These are phyloP conservation scores for Pasiphila rectangulata DNA, from an alignment of 2,888 invertebrate species.

Conservation along the genomic window DNA sequence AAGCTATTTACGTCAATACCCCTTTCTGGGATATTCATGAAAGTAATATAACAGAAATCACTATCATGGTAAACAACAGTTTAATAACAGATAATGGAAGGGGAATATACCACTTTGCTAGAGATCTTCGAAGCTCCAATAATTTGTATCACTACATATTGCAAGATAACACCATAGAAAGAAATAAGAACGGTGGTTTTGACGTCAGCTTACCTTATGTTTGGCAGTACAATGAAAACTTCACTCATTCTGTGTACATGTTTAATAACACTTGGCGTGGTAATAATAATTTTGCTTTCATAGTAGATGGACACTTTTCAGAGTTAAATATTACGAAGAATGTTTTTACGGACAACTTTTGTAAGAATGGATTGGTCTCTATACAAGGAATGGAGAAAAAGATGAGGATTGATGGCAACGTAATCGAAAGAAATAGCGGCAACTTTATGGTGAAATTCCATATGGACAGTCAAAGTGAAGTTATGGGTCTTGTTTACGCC, in stretches of 20 bases:
- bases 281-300: conserved; percentile 91
- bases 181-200: conserved; percentile 93
- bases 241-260: conserved; percentile 93
- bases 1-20: conserved; percentile 90
- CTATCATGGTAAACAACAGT: conserved; percentile 92
- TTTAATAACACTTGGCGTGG: conserved; percentile 92
- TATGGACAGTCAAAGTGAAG: conserved; percentile 96
- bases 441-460: conserved; percentile 92
- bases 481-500: conserved; percentile 91
- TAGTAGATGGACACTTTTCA: conserved; percentile 96
- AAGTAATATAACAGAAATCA: conserved; percentile 94
- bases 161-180: conserved; percentile 91
- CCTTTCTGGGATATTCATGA: conserved; percentile 92
- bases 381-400: conserved; percentile 98
- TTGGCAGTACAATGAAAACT: conserved; percentile 97
- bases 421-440: conserved; percentile 89
- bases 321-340: conserved; percentile 93
- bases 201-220: conserved; percentile 95
- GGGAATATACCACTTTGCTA: conserved; percentile 93
- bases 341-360: conserved; percentile 90
- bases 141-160: conserved; percentile 98
- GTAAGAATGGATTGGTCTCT: conserved; percentile 88
- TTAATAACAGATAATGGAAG: conserved; percentile 92
- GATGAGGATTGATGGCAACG: conserved; percentile 90
- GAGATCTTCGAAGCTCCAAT: conserved; percentile 96